Base-by-base conservation (phyloP, 2,888 invertebrate species). In the Idaea aversata region DNA sequence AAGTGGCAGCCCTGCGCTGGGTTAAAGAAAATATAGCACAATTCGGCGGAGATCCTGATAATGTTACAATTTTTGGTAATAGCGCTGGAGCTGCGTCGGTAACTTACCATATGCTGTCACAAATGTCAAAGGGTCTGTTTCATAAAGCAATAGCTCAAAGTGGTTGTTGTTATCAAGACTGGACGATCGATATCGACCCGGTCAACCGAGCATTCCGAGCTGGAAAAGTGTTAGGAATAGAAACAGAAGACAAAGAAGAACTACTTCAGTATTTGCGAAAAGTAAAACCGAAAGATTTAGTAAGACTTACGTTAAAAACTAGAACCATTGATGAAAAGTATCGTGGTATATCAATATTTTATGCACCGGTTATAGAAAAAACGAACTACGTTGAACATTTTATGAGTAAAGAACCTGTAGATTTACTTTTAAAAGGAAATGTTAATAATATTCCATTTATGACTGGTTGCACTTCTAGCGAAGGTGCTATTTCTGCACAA, bases 1-100 rank as follows among this genome's bases (percentile, higher is more conserved):
- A 89, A 75, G 85, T 87, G 0, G 72, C 80, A 15, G 88, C 88
- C 3, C 66, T 88, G 5, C 78, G 77, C 25, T 88, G 88, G 88
- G 70, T 88, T 0, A 83, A 84, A 65, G 75, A 82, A 6, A 88
- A 88, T 61, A 88, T 88, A 57, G 73, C 65, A 1, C 70, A 78
- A 13, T 88, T 89, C 67, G 89, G 89, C 7, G 89, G 88, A 0
- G 84, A 88, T 62, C 78, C 83, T 3, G 74, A 85, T 5, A 86
- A 87, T 67, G 77, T 90, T 34, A 90, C 91, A 0, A 70, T 93
- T 64, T 87, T 90, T 65, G 93, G 92, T 0, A 87, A 90, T 67
- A 90, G 91, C 70, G 87, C 91, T 5, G 93, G 93, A 5, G 84
- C 82, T 0, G 79, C 79, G 0, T 82, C 87, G 10, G 87, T 87